These are phyloP conservation scores for Limosa lapponica DNA, from an alignment of 2,797 vertebrate species.

Conservation along the genomic window DNA sequence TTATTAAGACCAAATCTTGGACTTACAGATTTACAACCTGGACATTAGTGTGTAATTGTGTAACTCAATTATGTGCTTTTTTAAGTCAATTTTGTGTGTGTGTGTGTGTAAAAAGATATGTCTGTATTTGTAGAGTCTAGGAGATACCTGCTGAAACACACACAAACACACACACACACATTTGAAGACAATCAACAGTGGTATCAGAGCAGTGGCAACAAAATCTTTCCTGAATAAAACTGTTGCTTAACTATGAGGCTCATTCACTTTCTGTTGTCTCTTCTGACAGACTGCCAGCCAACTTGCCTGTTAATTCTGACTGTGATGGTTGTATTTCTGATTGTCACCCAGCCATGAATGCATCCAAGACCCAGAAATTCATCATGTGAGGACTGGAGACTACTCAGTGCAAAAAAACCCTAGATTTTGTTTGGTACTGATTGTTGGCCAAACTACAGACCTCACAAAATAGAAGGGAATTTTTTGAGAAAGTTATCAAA, in stretches of 20 bases:
- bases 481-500: not conserved
- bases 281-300: not conserved
- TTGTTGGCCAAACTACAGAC: not conserved
- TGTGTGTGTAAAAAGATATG: not conserved
- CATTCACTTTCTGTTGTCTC: not conserved
- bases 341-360: not conserved
- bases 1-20: not conserved
- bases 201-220: not conserved
- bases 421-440: not conserved
- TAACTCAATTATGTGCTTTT: not conserved
- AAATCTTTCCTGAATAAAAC: not conserved
- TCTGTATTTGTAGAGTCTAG: not conserved
- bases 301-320: not conserved
- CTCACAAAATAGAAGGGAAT: not conserved
- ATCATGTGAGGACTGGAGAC: not conserved
- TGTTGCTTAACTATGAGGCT: not conserved
- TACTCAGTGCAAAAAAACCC: not conserved
- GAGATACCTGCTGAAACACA: not conserved
- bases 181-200: not conserved
- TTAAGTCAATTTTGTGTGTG: not conserved
- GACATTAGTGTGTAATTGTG: not conserved
- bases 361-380: not conserved
- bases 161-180: no score
- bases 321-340: not conserved
- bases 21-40: not conserved